phyloP scores from a whole-genome alignment of 2,888 invertebrate species.

The Cinara cedri region DNA sequence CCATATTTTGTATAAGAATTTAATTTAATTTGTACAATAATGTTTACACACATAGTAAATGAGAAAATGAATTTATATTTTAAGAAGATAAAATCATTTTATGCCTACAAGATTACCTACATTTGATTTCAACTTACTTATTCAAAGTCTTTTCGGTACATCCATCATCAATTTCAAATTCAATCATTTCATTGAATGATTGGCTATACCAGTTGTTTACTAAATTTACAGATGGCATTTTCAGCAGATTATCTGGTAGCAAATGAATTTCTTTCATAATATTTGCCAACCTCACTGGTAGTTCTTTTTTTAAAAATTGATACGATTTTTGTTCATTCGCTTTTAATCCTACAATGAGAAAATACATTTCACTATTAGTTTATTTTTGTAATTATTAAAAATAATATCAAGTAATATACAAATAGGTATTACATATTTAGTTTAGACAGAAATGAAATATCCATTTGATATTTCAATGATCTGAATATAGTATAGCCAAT shows the following conservation, averaged over 20 bases:
- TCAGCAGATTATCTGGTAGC: conserved; percentile 87
- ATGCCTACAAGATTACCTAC: too few species aligned
- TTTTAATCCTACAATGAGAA: conserved; percentile 74
- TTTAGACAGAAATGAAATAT: too few species aligned
- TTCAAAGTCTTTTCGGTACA: conserved; percentile 69
- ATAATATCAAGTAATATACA: background rate
- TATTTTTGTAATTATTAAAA: background rate
- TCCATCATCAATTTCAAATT: conserved; percentile 85
- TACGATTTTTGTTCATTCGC: conserved; percentile 91
- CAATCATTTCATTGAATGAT: conserved; percentile 93
- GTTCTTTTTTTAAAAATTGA: conserved; percentile 91
- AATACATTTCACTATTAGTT: background rate
- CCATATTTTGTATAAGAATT: too few species aligned
- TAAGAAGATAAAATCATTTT: background rate
- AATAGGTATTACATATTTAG: too few species aligned
- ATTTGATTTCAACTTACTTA: conserved; percentile 66
- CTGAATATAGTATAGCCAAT: too few species aligned
- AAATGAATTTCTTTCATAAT: conserved; percentile 99
- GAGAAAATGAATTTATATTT: background rate
- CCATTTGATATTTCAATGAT: too few species aligned
- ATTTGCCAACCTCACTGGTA: conserved; percentile 97
- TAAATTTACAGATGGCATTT: conserved; percentile 90
- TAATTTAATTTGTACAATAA: too few species aligned
- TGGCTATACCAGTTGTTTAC: conserved; percentile 94
- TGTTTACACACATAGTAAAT: background rate